Percentiles rank a stretch among this genome's conserved stretches.
Conservation (phyloP, 2,113 vertebrate species). For the Muntiacus reevesi region DNA sequence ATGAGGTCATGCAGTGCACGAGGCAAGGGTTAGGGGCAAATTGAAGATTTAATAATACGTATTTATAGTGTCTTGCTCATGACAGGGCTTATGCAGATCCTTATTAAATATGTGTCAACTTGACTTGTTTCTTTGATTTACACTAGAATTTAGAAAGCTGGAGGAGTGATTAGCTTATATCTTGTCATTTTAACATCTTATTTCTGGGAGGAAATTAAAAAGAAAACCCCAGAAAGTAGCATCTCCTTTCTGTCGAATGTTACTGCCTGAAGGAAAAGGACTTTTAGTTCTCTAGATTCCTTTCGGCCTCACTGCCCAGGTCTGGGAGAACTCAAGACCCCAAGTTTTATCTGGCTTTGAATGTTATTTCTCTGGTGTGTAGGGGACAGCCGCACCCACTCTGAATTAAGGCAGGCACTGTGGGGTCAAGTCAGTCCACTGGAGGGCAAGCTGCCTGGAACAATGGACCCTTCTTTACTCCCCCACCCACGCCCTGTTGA, state of each 20-base stretch:
- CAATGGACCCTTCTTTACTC: conserved; percentile 60
- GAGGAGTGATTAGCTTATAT: neutral
- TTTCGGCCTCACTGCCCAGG: neutral
- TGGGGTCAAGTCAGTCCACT: conserved; percentile 12
- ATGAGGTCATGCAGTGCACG: conserved; percentile 11
- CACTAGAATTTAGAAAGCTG: conserved; percentile 28
- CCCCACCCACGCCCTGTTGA: conserved; percentile 66
- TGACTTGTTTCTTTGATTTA: conserved; percentile 43
- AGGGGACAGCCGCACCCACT: neutral
- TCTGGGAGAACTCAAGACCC: neutral
- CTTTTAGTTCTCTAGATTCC: neutral
- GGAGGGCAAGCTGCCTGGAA: conserved; percentile 16
- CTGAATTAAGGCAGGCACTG: neutral
- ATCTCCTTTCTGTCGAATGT: neutral
- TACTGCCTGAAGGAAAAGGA: neutral
- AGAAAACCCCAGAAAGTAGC: neutral
- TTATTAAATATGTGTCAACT: conserved; percentile 12
- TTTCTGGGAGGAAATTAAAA: neutral
- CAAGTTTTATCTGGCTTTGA: neutral
- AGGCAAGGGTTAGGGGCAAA: conserved; percentile 18
- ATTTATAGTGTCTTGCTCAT: neutral
- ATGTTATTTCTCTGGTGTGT: neutral
- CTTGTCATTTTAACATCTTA: neutral
- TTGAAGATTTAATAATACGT: conserved; percentile 21
- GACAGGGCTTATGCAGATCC: neutral